phyloP scores from a whole-genome alignment of 2,797 vertebrate genomes.

The Perodicticus potto region DNA sequence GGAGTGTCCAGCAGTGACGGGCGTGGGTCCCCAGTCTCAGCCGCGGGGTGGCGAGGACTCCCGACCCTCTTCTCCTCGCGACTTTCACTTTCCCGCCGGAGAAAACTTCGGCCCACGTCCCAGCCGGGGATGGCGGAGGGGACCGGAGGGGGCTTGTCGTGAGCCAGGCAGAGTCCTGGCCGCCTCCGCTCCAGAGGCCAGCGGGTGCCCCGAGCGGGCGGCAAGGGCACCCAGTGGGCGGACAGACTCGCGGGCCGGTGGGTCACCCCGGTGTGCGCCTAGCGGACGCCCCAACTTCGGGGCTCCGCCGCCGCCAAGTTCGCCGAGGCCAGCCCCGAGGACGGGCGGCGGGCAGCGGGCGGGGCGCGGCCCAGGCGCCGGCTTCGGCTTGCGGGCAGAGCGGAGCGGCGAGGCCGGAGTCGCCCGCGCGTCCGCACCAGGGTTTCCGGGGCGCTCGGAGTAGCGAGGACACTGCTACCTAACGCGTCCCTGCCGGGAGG shows the following conservation, averaged over 20 bases:
- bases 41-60: not conserved
- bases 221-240: not conserved
- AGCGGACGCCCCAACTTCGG: not conserved
- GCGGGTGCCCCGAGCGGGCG: not conserved
- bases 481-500: not conserved
- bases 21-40: not conserved
- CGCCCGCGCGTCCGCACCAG: not conserved
- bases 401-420: not conserved
- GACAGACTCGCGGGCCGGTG: not conserved
- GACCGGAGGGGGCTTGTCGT: not conserved
- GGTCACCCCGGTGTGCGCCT: not conserved
- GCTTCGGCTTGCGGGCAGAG: not conserved
- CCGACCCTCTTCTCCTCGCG: not conserved
- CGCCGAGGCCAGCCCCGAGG: not conserved
- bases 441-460: not conserved
- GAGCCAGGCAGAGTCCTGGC: not conserved
- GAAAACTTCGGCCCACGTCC: conserved; percentile 15
- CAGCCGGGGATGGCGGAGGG: too few relatives aligned
- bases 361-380: not conserved
- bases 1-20: not conserved
- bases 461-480: not conserved
- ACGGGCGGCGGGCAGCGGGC: not conserved
- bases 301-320: not conserved
- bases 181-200: not conserved
- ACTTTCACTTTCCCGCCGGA: conserved; percentile 53